These are phyloP conservation scores for Rhodinocichla rosea DNA, from an alignment of 2,113 vertebrate species.

Conservation along the genomic window DNA sequence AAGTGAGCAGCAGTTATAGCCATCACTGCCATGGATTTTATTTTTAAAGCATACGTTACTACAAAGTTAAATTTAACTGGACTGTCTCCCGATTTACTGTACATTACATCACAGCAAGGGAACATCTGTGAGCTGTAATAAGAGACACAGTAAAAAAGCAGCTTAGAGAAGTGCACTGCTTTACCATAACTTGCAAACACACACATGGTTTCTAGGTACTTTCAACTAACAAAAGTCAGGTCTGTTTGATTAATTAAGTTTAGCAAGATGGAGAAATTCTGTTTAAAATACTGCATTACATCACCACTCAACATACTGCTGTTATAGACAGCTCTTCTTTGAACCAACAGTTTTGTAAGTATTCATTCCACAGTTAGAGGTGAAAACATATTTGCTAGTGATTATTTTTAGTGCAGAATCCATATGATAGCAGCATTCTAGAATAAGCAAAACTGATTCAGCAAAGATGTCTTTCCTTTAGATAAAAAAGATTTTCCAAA, in stretches of 20 bases:
- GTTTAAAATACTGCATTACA: neutral
- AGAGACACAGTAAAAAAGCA: neutral
- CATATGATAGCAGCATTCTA: neutral
- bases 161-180: neutral
- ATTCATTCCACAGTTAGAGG: neutral
- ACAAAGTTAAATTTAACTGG: conserved; percentile 2
- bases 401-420: neutral
- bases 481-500: neutral
- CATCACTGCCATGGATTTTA: neutral
- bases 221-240: neutral
- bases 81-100: neutral
- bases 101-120: neutral
- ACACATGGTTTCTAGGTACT: neutral
- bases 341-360: neutral
- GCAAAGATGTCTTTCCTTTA: neutral
- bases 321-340: neutral
- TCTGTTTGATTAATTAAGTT: neutral
- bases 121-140: conserved; percentile 36
- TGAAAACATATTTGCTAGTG: neutral
- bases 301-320: neutral
- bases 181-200: neutral
- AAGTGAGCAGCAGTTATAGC: neutral
- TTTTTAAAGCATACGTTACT: conserved; percentile 22
- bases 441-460: neutral
- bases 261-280: neutral